Evolutionary conservation across 1,140 invertebrate species (phyloP), one percentile per base, ranked within the genome.

Genomic region (Oryctes rhinoceros): DNA sequence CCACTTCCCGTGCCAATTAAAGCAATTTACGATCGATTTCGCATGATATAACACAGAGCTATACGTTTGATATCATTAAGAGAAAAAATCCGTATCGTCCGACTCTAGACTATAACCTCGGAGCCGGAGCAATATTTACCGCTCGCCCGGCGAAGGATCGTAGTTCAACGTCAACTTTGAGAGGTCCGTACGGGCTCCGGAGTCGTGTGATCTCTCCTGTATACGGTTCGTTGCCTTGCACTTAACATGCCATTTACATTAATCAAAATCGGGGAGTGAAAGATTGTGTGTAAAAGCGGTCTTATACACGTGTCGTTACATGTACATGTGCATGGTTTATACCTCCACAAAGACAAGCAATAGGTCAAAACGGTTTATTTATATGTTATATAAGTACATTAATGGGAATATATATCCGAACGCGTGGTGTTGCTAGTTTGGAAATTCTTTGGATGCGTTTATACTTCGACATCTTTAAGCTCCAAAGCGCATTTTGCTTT

Each of bases 201-300:
- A 18, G 18, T 59, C 53, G 15, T 59, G 53, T 59, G 39, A 39
- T 39, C 3, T 39, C 39, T n/a, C 39, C 39, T 3, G 39, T 39
- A 39, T 39, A 59, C 53, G 53, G 53, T 59, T 59, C 53, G 53
- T 59, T 59, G 53, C 53, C 53, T 59, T 18, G 15, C 53, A 59
- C 53, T 59, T 59, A 59, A 59, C 53, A 59, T 59, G 18, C 53
- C 53, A 59, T 59, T 59, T 59, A 59, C 53, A 59, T 59, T 59
- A 59, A 59, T 59, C 53, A 59, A 59, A 59, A 59, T 59, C 53
- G 53, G 53, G 18, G 18, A 59, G 53, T 59, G 4, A 59, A 59
- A 59, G 53, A 59, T 18, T 59, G 49, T n/a, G 13, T 53, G 49
- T 53, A n/a, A n/a, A 39, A 39, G 3, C 39, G 7, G 3, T 39